Evolutionary conservation across 2,888 invertebrate species (phyloP).

Genomic region (Syritta pipiens): DNA sequence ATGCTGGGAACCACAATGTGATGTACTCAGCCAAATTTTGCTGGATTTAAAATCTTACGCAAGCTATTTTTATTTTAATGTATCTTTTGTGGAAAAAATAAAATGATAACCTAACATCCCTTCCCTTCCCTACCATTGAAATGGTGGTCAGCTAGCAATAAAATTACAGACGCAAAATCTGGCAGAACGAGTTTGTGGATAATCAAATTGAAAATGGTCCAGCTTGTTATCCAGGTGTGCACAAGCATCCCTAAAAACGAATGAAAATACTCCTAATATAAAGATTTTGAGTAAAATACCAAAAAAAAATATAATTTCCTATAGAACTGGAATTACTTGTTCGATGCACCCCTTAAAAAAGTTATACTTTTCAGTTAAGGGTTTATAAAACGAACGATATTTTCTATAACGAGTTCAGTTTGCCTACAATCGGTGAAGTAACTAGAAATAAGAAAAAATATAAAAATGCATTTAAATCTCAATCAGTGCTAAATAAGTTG

Average conservation of each 20-base stretch:
- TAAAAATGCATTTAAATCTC: background rate
- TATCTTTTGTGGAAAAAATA: too few species aligned
- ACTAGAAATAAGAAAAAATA: background rate
- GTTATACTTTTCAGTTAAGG: background rate
- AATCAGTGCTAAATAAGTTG: background rate
- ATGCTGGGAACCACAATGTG: too few species aligned
- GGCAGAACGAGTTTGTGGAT: constrained; percentile 4
- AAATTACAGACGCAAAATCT: constrained; percentile 18
- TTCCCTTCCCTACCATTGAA: too few species aligned
- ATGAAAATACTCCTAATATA: background rate
- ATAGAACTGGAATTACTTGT: constrained; percentile 11
- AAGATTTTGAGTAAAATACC: background rate
- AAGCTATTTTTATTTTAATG: too few species aligned
- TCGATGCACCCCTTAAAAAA: background rate
- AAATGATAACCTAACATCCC: too few species aligned
- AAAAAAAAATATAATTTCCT: background rate
- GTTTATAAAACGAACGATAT: background rate
- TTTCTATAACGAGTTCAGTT: background rate
- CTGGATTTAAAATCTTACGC: too few species aligned
- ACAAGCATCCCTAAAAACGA: background rate
- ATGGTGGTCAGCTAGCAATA: background rate
- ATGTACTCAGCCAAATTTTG: too few species aligned
- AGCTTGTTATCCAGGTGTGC: constrained; percentile 18
- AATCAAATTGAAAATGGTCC: constrained; percentile 14
- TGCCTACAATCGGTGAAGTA: constrained; percentile 1